phyloP scores from a whole-genome alignment of 2,113 vertebrate genomes.

The Thalassarche chlororhynchos region DNA sequence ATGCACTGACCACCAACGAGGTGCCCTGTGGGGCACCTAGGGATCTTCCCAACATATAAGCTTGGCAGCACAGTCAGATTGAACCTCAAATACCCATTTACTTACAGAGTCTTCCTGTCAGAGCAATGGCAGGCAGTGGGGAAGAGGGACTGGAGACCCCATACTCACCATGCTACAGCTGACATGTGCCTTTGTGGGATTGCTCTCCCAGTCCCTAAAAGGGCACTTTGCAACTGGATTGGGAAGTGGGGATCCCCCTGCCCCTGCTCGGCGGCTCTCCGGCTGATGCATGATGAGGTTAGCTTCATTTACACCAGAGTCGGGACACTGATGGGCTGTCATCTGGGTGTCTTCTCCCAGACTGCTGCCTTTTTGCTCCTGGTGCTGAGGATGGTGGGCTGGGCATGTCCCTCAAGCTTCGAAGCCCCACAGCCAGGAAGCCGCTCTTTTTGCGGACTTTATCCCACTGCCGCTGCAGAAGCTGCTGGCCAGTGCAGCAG shows the following conservation, averaged over 20 bases:
- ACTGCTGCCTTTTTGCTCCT: not conserved
- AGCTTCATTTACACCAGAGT: not conserved
- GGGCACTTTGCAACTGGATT: not conserved
- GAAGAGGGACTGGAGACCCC: not conserved
- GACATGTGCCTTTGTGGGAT: fast-evolving
- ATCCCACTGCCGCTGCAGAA: not conserved
- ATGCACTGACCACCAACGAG: fast-evolving
- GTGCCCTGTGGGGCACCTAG: fast-evolving
- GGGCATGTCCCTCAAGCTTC: fast-evolving
- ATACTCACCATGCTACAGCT: fast-evolving
- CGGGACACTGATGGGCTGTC: not conserved
- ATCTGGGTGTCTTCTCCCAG: not conserved
- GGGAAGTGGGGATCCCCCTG: fast-evolving
- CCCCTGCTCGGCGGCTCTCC: fast-evolving
- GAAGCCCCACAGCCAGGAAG: not conserved
- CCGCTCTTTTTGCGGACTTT: not conserved
- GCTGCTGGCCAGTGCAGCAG: fast-evolving
- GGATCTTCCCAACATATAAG: not conserved
- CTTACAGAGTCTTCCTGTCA: not conserved
- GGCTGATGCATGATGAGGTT: not conserved
- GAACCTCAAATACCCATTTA: not conserved
- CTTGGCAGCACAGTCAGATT: not conserved
- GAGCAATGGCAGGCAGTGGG: not conserved
- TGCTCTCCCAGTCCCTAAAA: not conserved
- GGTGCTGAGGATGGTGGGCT: not conserved